phyloP scores from a whole-genome alignment of 1,140 invertebrate species.

The Pantala flavescens region DNA sequence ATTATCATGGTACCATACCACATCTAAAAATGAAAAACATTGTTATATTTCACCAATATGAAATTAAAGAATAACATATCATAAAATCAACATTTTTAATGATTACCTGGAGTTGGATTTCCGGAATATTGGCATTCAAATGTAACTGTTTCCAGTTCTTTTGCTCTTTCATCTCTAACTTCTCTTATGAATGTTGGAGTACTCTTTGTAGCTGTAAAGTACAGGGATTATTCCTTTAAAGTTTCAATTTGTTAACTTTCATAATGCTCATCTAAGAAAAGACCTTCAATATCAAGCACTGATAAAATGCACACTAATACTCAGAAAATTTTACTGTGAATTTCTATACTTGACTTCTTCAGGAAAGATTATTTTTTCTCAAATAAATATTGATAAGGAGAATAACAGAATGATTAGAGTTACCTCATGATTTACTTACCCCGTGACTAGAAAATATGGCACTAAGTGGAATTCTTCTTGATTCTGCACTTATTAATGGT shows the following conservation, averaged over 20 bases:
- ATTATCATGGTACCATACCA: constrained; percentile 84
- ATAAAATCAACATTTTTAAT: constrained; percentile 11
- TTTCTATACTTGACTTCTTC: no score
- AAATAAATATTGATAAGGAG: no score
- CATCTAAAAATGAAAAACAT: constrained; percentile 44
- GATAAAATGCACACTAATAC: no score
- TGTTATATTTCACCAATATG: constrained; percentile 14
- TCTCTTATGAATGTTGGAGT: constrained; percentile 72
- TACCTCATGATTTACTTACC: constrained; percentile 14
- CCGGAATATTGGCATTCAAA: constrained; percentile 72
- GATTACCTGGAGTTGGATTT: constrained; percentile 69
- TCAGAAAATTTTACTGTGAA: no score
- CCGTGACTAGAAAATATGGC: constrained; percentile 19
- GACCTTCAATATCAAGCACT: no score
- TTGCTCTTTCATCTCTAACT: constrained; percentile 58
- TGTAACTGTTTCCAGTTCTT: constrained; percentile 59
- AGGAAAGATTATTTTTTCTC: no score
- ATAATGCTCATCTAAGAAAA: no score
- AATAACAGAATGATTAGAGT: neutral
- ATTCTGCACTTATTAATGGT: constrained; percentile 20
- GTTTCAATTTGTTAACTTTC: no score
- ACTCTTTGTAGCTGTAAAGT: constrained; percentile 58
- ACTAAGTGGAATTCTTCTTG: constrained; percentile 2
- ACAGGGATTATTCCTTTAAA: no score
- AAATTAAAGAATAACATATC: no score